Evolutionary conservation across 2,888 invertebrate species (phyloP).

Genomic region (Dermolepida albohirtum): DNA sequence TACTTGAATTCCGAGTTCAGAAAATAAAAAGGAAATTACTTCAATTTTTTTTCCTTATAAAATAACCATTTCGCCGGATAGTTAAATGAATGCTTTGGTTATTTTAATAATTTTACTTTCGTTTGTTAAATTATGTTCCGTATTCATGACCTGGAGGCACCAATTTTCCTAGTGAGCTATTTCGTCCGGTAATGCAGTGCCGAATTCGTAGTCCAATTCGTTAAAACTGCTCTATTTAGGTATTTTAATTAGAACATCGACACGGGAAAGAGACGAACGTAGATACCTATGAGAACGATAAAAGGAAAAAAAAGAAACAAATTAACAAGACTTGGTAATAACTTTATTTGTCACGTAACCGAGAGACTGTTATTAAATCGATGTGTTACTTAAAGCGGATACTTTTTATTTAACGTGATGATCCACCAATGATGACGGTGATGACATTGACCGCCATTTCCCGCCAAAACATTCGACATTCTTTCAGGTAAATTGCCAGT

Average conservation of each 20-base stretch:
- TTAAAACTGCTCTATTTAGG: conserved; percentile 1
- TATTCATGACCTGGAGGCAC: conserved; percentile 30
- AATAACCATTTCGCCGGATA: conserved; percentile 5
- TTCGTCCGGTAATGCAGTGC: background rate
- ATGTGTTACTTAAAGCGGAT: conserved; percentile 19
- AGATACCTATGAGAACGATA: too few species aligned
- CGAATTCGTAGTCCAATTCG: background rate
- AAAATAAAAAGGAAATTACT: conserved; percentile 18
- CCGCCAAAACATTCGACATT: conserved; percentile 58
- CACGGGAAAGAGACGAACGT: background rate
- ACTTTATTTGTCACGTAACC: conserved; percentile 22
- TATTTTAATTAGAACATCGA: conserved; percentile 3
- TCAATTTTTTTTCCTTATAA: background rate
- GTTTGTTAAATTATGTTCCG: conserved; percentile 18
- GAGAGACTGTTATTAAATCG: conserved; percentile 7
- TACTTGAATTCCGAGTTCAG: conserved; percentile 22
- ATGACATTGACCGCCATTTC: conserved; percentile 57
- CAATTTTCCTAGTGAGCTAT: conserved; percentile 33
- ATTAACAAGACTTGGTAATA: conserved; percentile 9
- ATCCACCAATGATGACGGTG: conserved; percentile 42
- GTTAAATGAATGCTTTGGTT: background rate
- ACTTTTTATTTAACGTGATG: conserved; percentile 26
- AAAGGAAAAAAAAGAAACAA: background rate
- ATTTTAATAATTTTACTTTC: conserved; percentile 24
- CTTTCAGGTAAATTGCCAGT: conserved; percentile 56